Conservation (phyloP, 1,140 invertebrate species). For the Antheraea mylitta region DNA sequence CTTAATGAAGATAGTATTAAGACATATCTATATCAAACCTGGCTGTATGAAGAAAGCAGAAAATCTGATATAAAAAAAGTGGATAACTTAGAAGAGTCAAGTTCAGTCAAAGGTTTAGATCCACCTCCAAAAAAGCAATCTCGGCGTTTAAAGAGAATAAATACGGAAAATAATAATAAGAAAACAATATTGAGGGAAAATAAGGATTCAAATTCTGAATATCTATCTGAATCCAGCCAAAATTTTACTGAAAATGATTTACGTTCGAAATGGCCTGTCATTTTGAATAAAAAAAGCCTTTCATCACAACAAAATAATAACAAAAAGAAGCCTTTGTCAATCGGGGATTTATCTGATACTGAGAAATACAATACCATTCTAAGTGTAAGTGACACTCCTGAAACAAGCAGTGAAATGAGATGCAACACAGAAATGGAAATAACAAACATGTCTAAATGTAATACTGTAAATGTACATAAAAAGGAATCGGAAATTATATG, state of each 20-base stretch:
- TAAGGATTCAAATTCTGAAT: background rate
- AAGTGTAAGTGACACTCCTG: background rate
- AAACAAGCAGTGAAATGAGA: background rate
- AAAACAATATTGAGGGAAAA: conserved; percentile 12
- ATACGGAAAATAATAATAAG: conserved; percentile 10
- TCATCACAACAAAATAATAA: background rate
- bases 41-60: conserved; percentile 71
- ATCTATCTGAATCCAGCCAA: background rate
- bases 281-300: background rate
- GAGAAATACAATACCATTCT: background rate
- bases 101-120: conserved; percentile 57
- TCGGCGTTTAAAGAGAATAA: conserved; percentile 1
- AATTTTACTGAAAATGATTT: too few relatives aligned
- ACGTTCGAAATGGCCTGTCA: too few relatives aligned
- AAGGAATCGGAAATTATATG: background rate
- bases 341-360: background rate
- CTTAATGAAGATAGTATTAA: conserved; percentile 72
- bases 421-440: background rate
- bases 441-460: background rate
- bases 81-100: conserved; percentile 49
- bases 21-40: conserved; percentile 77
- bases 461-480: background rate
- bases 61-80: conserved; percentile 56
- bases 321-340: background rate
- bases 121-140: conserved; percentile 9